These are phyloP conservation scores for Cladorhizidae sp. DNA, from an alignment of 37 sponge, comb jelly and placozoan species.

Conservation along the genomic window DNA sequence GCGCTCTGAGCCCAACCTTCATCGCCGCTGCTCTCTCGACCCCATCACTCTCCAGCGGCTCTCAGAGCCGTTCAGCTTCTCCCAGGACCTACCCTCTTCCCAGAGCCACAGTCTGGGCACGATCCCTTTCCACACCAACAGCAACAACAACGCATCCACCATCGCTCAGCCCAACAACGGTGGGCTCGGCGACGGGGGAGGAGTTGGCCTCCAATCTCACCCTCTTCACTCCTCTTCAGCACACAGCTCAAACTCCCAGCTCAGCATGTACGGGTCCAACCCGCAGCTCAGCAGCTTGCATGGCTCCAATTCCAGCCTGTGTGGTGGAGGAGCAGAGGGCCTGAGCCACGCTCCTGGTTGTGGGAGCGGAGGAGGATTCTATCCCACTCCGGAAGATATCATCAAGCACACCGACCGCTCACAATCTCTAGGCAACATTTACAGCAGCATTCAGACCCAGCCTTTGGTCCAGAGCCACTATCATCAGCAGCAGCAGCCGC, in stretches of 20 bases:
- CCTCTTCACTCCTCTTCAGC: background rate
- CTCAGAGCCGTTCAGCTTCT: slow-evolving; percentile 7
- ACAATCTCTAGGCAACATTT: slow-evolving; percentile 48
- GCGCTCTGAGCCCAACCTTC: slow-evolving; percentile 50
- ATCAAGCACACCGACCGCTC: slow-evolving; percentile 21
- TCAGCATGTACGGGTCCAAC: slow-evolving; percentile 36
- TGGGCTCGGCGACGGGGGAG: background rate
- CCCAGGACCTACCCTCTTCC: background rate
- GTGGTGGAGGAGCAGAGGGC: slow-evolving; percentile 2
- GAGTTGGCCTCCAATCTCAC: background rate
- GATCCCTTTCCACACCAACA: background rate
- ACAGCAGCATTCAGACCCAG: slow-evolving; percentile 6
- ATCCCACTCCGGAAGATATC: slow-evolving; percentile 15
- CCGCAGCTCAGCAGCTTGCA: slow-evolving; percentile 14
- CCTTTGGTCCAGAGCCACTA: background rate
- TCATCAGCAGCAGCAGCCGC: background rate
- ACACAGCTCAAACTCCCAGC: slow-evolving; percentile 21
- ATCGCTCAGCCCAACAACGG: background rate
- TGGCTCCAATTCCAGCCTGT: slow-evolving; percentile 17
- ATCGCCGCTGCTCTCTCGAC: slow-evolving; percentile 44
- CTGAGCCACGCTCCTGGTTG: background rate
- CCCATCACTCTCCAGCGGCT: slow-evolving; percentile 10
- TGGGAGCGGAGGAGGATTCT: background rate
- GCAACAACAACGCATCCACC: background rate
- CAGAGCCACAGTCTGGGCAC: slow-evolving; percentile 13